A percentile compares a stretch with the other conserved stretches of the same genome.
phyloP scores from a whole-genome alignment of 2,888 invertebrate genomes.

The Cephus pulcher region DNA sequence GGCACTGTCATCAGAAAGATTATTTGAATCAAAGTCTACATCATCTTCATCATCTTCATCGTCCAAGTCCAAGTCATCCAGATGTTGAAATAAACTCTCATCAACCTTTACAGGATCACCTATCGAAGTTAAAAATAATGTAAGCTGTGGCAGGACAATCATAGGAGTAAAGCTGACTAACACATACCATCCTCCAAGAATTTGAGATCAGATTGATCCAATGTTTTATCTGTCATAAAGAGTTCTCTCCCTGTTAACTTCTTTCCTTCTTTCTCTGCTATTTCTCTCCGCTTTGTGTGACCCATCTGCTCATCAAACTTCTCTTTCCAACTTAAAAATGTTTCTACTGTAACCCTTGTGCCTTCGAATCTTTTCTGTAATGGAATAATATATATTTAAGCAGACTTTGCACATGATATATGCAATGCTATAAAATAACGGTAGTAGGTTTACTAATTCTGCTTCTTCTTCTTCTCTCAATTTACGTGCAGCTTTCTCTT shows the following conservation, averaged over 20 bases:
- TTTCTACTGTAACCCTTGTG: conserved; percentile 93
- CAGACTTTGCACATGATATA: not conserved
- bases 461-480: conserved; percentile 86
- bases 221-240: conserved; percentile 91
- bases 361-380: conserved; percentile 93
- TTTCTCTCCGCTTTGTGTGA: conserved; percentile 78
- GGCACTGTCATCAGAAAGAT: conserved; percentile 54
- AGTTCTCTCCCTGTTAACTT: conserved; percentile 94
- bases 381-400: conserved; percentile 22
- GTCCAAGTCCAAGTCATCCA: conserved; percentile 83
- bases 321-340: conserved; percentile 94
- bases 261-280: conserved; percentile 78
- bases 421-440: not conserved
- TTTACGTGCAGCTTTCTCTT: conserved; percentile 77
- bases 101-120: conserved; percentile 90
- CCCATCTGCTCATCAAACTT: conserved; percentile 93
- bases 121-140: conserved; percentile 54
- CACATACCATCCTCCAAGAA: conserved; percentile 86
- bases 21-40: conserved; percentile 72
- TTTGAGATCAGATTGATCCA: conserved; percentile 96
- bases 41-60: conserved; percentile 76
- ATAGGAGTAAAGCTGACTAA: not conserved
- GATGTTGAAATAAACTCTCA: conserved; percentile 91
- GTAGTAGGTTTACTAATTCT: conserved; percentile 74
- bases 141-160: not conserved